These are phyloP conservation scores for Rhizomys pruinosus DNA, from an alignment of 2,113 vertebrate genomes.

Conservation along the genomic window DNA sequence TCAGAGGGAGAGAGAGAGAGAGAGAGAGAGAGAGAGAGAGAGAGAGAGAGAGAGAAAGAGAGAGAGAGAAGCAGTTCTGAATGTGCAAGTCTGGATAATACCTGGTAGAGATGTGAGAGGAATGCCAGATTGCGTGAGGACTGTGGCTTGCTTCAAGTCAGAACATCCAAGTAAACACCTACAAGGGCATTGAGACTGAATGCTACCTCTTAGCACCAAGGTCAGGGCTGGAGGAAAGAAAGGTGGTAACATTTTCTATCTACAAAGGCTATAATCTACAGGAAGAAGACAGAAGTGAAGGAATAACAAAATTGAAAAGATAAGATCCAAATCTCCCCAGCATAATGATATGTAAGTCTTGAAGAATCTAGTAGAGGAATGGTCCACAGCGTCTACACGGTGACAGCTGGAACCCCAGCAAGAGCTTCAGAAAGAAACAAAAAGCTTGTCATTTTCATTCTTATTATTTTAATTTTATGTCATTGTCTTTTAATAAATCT, in stretches of 20 bases:
- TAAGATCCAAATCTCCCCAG: neutral
- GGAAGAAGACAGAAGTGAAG: neutral
- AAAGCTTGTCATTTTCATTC: neutral
- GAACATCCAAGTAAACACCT: neutral
- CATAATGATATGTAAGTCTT: neutral
- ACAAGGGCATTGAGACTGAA: neutral
- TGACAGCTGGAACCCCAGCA: neutral
- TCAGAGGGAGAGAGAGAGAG: too few relatives aligned
- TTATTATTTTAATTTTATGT: neutral
- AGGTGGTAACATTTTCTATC: neutral
- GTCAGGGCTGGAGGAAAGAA: neutral
- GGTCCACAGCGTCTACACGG: neutral
- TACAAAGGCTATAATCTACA: neutral
- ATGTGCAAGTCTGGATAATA: neutral
- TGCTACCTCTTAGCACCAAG: neutral
- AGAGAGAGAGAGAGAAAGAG: too few relatives aligned
- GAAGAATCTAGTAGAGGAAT: neutral
- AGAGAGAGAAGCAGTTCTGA: too few relatives aligned
- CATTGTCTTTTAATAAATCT: neutral
- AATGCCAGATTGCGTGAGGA: neutral
- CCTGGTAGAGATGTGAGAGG: neutral
- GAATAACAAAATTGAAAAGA: neutral
- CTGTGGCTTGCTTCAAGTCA: neutral
- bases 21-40: neutral
- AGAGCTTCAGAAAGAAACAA: neutral